Conservation (phyloP, 2,888 invertebrate genomes). For the Drosophila limbata region DNA sequence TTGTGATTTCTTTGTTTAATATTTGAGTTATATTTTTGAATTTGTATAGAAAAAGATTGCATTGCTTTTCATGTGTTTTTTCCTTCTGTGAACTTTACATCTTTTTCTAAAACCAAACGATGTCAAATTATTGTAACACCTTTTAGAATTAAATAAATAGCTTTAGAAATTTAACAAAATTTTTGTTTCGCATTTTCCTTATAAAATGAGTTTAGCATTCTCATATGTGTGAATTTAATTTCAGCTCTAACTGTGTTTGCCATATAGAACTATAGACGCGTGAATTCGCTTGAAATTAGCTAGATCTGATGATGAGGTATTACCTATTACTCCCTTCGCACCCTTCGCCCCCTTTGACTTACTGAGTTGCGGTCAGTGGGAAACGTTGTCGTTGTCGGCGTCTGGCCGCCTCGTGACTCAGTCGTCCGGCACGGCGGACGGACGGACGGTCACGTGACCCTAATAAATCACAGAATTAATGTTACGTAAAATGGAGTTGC, state of each 20-base stretch:
- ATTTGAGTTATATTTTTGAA: too few species aligned
- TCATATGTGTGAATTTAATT: constrained; percentile 1
- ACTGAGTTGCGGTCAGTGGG: constrained; percentile 45
- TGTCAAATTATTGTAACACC: not conserved
- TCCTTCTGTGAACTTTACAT: not conserved
- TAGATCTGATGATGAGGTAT: constrained; percentile 51
- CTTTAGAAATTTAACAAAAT: not conserved
- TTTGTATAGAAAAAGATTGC: too few species aligned
- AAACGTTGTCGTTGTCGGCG: constrained; percentile 16
- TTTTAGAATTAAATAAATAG: not conserved
- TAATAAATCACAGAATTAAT: constrained; percentile 86
- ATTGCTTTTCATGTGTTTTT: too few species aligned
- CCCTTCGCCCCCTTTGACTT: not conserved
- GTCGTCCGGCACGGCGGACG: constrained; percentile 85
- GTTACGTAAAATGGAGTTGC: constrained; percentile 86
- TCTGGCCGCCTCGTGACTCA: constrained; percentile 70
- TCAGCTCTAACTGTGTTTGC: not conserved
- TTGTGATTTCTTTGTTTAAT: too few species aligned
- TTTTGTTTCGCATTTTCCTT: not conserved
- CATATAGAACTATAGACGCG: not conserved
- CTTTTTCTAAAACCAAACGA: not conserved
- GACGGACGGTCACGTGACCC: constrained; percentile 86
- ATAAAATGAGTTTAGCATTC: not conserved
- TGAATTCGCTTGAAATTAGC: constrained; percentile 38
- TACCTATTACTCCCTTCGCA: constrained; percentile 10